These are phyloP conservation scores for Ethmia dodecea DNA, from an alignment of 2,888 invertebrate species.

Conservation along the genomic window DNA sequence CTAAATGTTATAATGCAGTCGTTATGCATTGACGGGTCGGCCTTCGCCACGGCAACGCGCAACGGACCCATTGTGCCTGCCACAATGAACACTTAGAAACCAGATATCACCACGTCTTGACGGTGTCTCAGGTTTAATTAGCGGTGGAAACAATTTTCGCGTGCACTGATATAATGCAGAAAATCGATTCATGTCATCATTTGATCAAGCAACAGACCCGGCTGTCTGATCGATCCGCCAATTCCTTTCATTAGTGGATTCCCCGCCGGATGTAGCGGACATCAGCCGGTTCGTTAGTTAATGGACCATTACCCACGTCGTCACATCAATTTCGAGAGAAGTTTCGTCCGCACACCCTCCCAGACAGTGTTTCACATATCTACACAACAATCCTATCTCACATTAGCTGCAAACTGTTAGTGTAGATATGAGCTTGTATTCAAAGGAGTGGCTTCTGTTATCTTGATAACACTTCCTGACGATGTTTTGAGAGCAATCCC, in stretches of 20 bases:
- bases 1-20: constrained; percentile 47
- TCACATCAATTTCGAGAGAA: constrained; percentile 6
- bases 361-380: neutral
- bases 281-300: constrained; percentile 36
- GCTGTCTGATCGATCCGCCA: constrained; percentile 29
- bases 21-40: constrained; percentile 61
- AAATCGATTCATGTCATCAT: constrained; percentile 31
- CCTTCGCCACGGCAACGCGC: constrained; percentile 70
- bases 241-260: constrained; percentile 35
- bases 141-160: no score
- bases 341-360: constrained; percentile 1
- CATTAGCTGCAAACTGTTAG: no score
- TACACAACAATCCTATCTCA: no score
- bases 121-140: constrained; percentile 41
- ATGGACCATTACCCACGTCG: constrained; percentile 25
- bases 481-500: constrained; percentile 6
- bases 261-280: constrained; percentile 30
- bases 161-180: no score
- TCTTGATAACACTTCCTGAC: no score
- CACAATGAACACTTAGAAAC: constrained; percentile 70
- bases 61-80: constrained; percentile 58
- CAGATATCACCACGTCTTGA: constrained; percentile 57
- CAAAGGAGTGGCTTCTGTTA: no score
- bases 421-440: no score
- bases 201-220: constrained; percentile 6